Evolutionary conservation across 2,113 vertebrate genomes (phyloP), one percentile per base, ranked within the genome.

Genomic region (Illadopsis cleaveri): DNA sequence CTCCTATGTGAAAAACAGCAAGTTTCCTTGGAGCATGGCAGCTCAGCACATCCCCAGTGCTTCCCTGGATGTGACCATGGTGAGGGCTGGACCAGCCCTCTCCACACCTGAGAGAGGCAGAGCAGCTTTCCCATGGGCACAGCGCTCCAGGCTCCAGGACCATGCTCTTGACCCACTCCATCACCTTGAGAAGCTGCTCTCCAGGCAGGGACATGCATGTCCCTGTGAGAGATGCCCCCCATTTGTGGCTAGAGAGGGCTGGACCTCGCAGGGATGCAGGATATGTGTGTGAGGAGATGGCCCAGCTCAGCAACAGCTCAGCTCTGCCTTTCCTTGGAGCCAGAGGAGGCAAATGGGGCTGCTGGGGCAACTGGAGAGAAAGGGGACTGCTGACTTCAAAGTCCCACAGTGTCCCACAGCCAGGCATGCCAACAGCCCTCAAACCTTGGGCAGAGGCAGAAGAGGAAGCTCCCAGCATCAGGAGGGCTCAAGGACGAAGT

Each of bases 401-500:
- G 86, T 28, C 44, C 61, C 56, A 3, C 8, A 3, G 38, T 1
- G 33, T 44, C 62, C 83, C 18, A 30, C 45, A 61, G 24, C 61
- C 83, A 83, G 81, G 31, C 40, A 40, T 38, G 75, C 56, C 86
- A 54, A 31, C 91, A 91, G 50, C 60, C 61, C 83, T 69, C 54
- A 5, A 5, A 24, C 16, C 81, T 86, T 33, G 93, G 91, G 92
- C 96, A 95, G 65, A 62, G 81, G 82, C 64, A 93, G 69, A 5
- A 91, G 85, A 96, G 97, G 97, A 97, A 97, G 92, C 97, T 96
- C 96, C 89, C 95, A 97, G 82, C 96, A 82, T 96, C 78, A 44
- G 75, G 85, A 95, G 88, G 89, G 92, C 93, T 91, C 80, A 62
- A 77, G 94, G 92, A 92, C 75, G 17, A 56, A 5, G 22, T 0